Base-by-base conservation (phyloP, 2,797 vertebrate genomes). In the Betta splendens region DNA sequence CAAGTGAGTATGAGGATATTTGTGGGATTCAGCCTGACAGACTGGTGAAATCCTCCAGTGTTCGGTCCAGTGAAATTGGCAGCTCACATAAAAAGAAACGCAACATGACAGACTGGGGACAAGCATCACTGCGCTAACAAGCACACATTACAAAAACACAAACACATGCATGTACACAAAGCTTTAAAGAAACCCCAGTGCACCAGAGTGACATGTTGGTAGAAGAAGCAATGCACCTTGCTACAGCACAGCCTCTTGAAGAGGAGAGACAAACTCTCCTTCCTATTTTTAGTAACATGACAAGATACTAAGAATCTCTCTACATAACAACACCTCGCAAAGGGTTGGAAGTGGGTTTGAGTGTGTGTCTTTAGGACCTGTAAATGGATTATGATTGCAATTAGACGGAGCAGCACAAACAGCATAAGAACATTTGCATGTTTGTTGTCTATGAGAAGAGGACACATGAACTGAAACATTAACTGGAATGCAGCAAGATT, bases 281-380 rank as follows among this genome's bases (percentile, higher is more conserved):
- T 69, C 21, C 80, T 89, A 89, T 88, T 88, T 77, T 71, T 87
- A 89, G 84, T 12, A 64, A 76, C 75, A 40, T 47, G 9, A 64
- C 73, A 77, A 77, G 72, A 77, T 36, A 75, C 49, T 50, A 44
- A 71, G 57, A 48, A 67, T 29, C 72, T 23, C 37, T 52, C 69
- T 54, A 50, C 40, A 75, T 36, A 70, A 58, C 54, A 71, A 80
- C n/a, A n/a, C n/a, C n/a, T n/a, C n/a, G n/a, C n/a, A n/a, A 39
- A 52, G 44, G 63, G 39, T 52, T 67, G 55, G 28, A 52, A 63
- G 50, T 49, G 36, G 47, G 74, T 66, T 52, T 76, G 26, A 55
- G 26, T 37, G 38, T 28, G 26, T 42, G 46, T 46, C 26, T 49
- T 9, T 32, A 8, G 9, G 53, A 36, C 11, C 36, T 36, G 32